Percentiles rank a stretch among this genome's conserved stretches.
These are phyloP conservation scores for Lathamus discolor DNA, from an alignment of 2,113 vertebrate genomes.

Conservation along the genomic window DNA sequence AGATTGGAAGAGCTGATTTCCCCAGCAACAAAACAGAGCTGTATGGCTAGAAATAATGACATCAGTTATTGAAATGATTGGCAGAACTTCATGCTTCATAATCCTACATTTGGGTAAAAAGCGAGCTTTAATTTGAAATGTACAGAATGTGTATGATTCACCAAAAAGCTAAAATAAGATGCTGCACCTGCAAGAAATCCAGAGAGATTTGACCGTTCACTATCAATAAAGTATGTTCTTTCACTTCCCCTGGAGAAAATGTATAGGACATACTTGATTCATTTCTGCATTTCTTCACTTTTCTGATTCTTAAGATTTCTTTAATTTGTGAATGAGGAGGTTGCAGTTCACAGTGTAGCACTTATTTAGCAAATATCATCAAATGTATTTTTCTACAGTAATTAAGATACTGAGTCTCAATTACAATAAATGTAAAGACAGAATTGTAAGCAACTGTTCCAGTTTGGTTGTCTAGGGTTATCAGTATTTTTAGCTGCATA, in stretches of 20 bases:
- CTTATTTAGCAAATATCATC: background rate
- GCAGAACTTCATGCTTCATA: background rate
- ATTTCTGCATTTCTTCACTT: background rate
- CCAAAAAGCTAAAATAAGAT: background rate
- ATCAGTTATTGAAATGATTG: background rate
- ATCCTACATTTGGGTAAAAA: background rate
- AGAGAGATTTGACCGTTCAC: background rate
- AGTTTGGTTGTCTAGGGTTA: background rate
- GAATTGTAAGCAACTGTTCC: background rate
- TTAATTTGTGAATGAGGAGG: background rate
- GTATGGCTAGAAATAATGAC: background rate
- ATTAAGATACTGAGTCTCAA: background rate
- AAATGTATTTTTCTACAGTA: background rate
- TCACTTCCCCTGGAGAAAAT: background rate
- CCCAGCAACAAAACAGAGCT: background rate
- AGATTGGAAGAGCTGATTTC: background rate
- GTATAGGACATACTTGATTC: background rate
- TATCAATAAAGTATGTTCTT: background rate
- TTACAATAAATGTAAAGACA: background rate
- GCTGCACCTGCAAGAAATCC: background rate
- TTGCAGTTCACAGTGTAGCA: background rate
- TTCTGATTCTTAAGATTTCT: background rate
- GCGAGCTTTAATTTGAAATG: background rate
- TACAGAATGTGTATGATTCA: background rate
- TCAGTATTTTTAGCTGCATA: background rate